Base-by-base conservation (phyloP, 2,797 vertebrate species). In the Glossophaga mutica region DNA sequence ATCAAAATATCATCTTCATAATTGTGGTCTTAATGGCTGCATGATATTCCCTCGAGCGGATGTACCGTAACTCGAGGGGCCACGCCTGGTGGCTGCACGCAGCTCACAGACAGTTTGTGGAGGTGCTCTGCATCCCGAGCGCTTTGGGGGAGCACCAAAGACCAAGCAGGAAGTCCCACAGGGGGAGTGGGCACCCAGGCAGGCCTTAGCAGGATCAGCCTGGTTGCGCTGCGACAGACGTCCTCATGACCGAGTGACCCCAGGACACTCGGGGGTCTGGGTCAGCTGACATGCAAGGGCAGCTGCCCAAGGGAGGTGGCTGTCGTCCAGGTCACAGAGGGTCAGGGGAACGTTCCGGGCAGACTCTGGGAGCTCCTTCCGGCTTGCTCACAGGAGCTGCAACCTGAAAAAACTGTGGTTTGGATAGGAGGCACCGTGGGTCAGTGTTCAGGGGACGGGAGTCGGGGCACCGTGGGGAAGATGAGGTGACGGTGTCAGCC, bases 11-110 rank as follows among this genome's bases (percentile, higher is more conserved):
- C 91, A 62, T 42, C 62, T 70, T 82, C 73, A 0, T 78, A 70
- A 73, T 11, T 50, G 67, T 46, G 77, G 26, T 88, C 91, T 91
- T 87, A 90, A 73, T 59, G n/a, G 84, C 71, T 77, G 57, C 55
- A 6, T 32, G 52, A 48, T n/a, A 84, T 39, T 85, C 87, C 59
- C 39, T 37, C n/a, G 21, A 50, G 57, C 74, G 34, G 68, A 57
- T 5, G 50, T 7, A 8, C 85, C 21, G 0, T 46, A 22, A n/a
- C 24, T 62, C 1, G 0, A 77, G 59, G 16, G n/a, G 87, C 62
- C 2, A 1, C 10, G n/a, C 77, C 50, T 26, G 62, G 50, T 32
- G 68, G 82, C 62, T 16, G 62, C 19, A 9, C 42, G 14, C 14
- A 1, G 37, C n/a, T 37, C 55, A 32, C 37, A 39, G 62, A 12